Base-by-base conservation (phyloP, 23 tunicate species). In the Diplosoma virens region DNA sequence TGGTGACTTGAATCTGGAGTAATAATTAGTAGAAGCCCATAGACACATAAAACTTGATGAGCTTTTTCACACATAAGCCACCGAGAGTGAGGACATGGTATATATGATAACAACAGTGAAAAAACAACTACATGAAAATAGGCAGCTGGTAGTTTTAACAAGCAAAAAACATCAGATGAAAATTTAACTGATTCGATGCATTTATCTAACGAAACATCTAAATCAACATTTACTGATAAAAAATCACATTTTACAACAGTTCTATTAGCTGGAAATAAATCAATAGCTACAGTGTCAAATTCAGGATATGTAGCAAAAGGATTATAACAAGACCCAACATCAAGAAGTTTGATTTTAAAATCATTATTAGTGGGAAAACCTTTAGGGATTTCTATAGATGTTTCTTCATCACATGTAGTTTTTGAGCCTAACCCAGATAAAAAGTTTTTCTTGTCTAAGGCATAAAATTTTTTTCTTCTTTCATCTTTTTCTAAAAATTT, bases 1-100 rank as follows among this genome's bases (percentile, higher is more conserved):
- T 82, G 88, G 47, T 83, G 88, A 47, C 81, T 77, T 0, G 96
- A 89, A 37, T 89, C 96, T 1, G 96, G 96, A 17, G 96, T 83
- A 69, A 89, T 53, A 16, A 89, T 83, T 48, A 89, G 60, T 25
- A 89, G 61, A n/a, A 89, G 55, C 5, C 88, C 96, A 53, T 89
- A 77, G 2, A 79, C 70, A 3, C n/a, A 24, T n/a, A 88, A 37
- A 1, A 82, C 73, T 53, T 68, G 61, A 60, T 89, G 77, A 22
- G 96, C 96, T 78, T 83, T 82, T 61, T 82, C 37, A 50, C 96
- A 89, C 77, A 89, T 68, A 28, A 31, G 41, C 84, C 86, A 83
- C 33, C 96, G 35, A 14, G 54, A 33, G 1, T 82, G 76, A 7
- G 96, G 88, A 59, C 88, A 74, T n/a, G 96, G 96, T 20, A 89